These are phyloP conservation scores for Alosa alosa DNA, from an alignment of 2,113 vertebrate genomes.

Conservation along the genomic window DNA sequence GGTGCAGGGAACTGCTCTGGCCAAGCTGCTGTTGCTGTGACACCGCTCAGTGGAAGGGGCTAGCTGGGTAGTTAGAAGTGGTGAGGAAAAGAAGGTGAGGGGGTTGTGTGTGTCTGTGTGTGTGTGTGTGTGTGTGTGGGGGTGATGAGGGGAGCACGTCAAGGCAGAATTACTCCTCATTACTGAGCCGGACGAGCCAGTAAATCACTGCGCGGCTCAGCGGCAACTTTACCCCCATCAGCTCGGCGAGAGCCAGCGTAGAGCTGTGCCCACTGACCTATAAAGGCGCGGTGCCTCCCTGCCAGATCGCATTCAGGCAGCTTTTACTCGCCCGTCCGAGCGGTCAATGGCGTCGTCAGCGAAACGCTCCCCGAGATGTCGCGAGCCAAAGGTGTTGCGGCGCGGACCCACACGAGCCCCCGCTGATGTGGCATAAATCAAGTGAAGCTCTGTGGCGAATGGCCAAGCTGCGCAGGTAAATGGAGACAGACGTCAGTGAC, in stretches of 20 bases:
- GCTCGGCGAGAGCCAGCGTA: conserved; percentile 64
- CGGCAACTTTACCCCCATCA: conserved; percentile 63
- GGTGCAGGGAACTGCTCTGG: conserved; percentile 57
- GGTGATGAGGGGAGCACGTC: conserved; percentile 52
- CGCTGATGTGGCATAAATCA: not conserved
- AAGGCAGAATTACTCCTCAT: conserved; percentile 77
- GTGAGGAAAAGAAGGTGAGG: conserved; percentile 23
- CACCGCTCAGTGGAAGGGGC: conserved; percentile 33
- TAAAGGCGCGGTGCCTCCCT: conserved; percentile 37
- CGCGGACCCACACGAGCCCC: not conserved
- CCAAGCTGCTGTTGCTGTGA: conserved; percentile 33
- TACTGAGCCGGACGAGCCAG: conserved; percentile 65
- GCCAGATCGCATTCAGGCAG: conserved; percentile 24
- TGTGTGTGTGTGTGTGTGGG: conserved; percentile 38
- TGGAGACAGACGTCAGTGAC: conserved; percentile 1
- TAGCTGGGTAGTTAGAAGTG: conserved; percentile 43
- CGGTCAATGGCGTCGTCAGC: not conserved
- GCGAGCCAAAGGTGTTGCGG: not conserved
- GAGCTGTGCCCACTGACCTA: conserved; percentile 44
- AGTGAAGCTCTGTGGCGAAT: not conserved
- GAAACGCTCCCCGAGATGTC: not conserved
- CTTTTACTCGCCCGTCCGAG: not conserved
- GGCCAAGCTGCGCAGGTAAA: not conserved
- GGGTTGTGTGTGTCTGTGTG: conserved; percentile 15
- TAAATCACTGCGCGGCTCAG: conserved; percentile 69